Conservation (phyloP, 2,113 vertebrate species). For the Eleginops maclovinus region DNA sequence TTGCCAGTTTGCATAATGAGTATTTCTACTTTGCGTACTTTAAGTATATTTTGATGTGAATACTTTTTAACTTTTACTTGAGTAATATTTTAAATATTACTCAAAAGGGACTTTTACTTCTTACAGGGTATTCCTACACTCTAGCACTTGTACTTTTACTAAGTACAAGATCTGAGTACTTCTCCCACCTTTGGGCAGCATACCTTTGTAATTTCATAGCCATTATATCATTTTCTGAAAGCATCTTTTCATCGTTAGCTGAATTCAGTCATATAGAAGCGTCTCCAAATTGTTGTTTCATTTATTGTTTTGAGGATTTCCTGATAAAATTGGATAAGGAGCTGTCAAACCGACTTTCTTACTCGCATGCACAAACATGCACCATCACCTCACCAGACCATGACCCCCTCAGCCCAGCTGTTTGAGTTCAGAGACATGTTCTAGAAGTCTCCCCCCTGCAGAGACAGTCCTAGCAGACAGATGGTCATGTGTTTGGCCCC, state of each 20-base stretch:
- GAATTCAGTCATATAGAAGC: background rate
- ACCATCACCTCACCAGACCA: slow-evolving; percentile 14
- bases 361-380: slow-evolving; percentile 4
- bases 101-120: too few relatives aligned
- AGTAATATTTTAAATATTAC: too few relatives aligned
- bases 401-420: slow-evolving; percentile 64
- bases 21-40: too few relatives aligned
- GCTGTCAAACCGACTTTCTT: background rate
- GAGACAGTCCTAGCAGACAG: slow-evolving; percentile 70
- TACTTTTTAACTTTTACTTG: too few relatives aligned
- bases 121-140: too few relatives aligned
- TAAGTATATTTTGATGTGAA: too few relatives aligned
- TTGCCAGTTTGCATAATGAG: too few relatives aligned
- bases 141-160: too few relatives aligned
- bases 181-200: background rate
- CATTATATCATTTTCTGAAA: background rate
- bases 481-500: slow-evolving; percentile 71
- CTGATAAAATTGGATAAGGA: background rate
- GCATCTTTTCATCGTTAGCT: background rate
- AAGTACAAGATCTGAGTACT: too few relatives aligned
- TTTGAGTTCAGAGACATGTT: slow-evolving; percentile 58
- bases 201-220: background rate
- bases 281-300: background rate
- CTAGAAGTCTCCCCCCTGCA: slow-evolving; percentile 63
- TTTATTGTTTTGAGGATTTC: background rate